Evolutionary conservation across 2,113 vertebrate species (phyloP), one percentile per base, ranked within the genome.

Genomic region (Oxyura jamaicensis): DNA sequence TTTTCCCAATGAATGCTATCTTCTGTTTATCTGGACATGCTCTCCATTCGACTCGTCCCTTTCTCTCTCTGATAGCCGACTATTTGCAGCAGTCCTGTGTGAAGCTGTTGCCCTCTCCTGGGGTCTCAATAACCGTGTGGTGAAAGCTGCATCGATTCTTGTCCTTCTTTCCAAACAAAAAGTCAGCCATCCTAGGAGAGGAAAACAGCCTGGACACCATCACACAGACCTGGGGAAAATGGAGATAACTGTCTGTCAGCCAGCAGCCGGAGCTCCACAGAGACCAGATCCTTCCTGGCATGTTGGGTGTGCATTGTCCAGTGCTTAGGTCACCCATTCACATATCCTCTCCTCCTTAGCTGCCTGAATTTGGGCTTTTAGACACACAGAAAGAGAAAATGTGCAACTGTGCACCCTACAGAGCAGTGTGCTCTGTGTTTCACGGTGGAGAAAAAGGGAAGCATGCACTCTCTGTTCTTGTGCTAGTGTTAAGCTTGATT

Each of bases 401-500:
- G 23, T 44, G 31, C 21, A n/a, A 0, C 52, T 23, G 21, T 5
- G n/a, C 8, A 7, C 29, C 68, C 6, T 12, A 21, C 8, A 6
- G 22, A 42, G 39, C 9, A 60, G 50, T 0, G 0, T 22, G 14
- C 7, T 15, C 0, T 0, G 10, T 69, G 22, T 65, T 59, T 73
- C 7, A 29, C 22, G 0, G 2, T 11, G 13, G 59, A 77, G 48
- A 35, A 46, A 80, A 81, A 66, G 44, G 68, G 48, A 86, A 58
- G 19, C 0, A 2, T 13, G 4, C 13, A 52, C 33, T 71, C 8
- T 41, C 8, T 13, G n/a, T 16, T 53, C 6, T 6, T 80, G n/a
- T 41, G 11, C 0, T 52, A 14, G 20, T 13, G 0, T 85, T 66
- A 65, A 77, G 60, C 26, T 81, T 71, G 23, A n/a, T 71, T 90